Conservation (phyloP, 2,888 invertebrate species). For the Branchipolynoe longqiensis region DNA sequence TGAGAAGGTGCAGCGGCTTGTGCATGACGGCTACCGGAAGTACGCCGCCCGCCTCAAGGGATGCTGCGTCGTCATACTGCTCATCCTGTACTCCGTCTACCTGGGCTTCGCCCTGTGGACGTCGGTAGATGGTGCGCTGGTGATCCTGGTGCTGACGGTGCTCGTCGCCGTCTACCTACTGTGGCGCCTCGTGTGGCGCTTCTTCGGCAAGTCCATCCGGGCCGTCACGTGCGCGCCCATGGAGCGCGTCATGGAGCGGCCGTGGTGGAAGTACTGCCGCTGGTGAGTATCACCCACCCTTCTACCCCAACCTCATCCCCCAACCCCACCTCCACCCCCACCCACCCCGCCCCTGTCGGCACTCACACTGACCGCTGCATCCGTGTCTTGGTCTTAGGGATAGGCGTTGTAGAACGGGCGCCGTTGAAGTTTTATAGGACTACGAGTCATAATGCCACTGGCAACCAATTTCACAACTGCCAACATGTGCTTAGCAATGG, state of each 20-base stretch:
- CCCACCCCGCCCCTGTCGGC: background rate
- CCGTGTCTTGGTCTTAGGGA: no score
- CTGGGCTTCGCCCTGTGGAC: conserved; percentile 21
- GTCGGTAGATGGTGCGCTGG: background rate
- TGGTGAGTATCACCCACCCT: conserved; percentile 19
- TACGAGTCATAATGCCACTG: no score
- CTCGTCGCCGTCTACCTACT: conserved; percentile 53
- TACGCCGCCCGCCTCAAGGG: background rate
- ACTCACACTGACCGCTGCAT: background rate
- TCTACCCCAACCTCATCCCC: background rate
- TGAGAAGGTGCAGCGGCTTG: background rate
- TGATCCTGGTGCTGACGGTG: conserved; percentile 60
- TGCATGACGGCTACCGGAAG: background rate
- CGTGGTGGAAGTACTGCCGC: conserved; percentile 45
- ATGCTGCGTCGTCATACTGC: background rate
- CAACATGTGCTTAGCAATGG: no score
- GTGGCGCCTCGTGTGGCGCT: conserved; percentile 43
- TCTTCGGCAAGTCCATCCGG: conserved; percentile 17
- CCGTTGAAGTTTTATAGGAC: no score
- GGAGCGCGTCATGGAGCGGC: background rate
- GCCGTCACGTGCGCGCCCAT: background rate
- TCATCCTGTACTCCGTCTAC: background rate
- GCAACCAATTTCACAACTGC: no score
- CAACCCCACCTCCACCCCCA: background rate
- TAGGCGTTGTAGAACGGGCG: no score